Conservation (phyloP, 1,140 invertebrate species). For the Euschistus heros region DNA sequence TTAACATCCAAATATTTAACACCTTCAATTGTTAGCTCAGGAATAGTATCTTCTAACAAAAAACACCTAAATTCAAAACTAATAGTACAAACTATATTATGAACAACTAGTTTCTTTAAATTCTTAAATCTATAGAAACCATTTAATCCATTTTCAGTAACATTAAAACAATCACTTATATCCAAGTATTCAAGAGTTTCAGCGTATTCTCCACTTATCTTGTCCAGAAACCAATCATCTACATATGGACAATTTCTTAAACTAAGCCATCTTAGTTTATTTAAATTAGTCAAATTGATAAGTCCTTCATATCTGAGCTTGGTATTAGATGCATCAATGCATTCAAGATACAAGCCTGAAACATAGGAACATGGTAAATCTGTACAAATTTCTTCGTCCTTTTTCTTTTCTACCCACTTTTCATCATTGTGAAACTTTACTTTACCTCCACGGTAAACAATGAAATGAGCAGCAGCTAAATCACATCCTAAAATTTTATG, state of each 20-base stretch:
- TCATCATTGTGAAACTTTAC: slow-evolving; percentile 50
- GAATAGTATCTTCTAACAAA: slow-evolving; percentile 43
- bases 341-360: slow-evolving; percentile 47
- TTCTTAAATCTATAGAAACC: slow-evolving; percentile 48
- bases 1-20: slow-evolving; percentile 23
- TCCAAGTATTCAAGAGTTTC: slow-evolving; percentile 58
- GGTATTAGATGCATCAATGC: slow-evolving; percentile 52
- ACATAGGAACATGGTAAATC: slow-evolving; percentile 46
- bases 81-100: slow-evolving; percentile 38
- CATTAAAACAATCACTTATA: slow-evolving; percentile 51
- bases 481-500: slow-evolving; percentile 46
- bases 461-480: slow-evolving; percentile 61
- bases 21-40: slow-evolving; percentile 34
- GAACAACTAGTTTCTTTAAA: slow-evolving; percentile 44
- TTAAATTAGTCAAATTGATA: slow-evolving; percentile 50
- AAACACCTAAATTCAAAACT: slow-evolving; percentile 45
- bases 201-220: slow-evolving; percentile 44
- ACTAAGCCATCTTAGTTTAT: slow-evolving; percentile 50
- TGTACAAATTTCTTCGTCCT: slow-evolving; percentile 34
- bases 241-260: slow-evolving; percentile 49
- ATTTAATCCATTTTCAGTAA: slow-evolving; percentile 53
- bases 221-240: slow-evolving; percentile 68
- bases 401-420: slow-evolving; percentile 45
- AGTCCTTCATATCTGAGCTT: slow-evolving; percentile 57
- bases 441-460: slow-evolving; percentile 51